Base-by-base conservation (phyloP, 1,140 invertebrate species). In the Formica exsecta region DNA sequence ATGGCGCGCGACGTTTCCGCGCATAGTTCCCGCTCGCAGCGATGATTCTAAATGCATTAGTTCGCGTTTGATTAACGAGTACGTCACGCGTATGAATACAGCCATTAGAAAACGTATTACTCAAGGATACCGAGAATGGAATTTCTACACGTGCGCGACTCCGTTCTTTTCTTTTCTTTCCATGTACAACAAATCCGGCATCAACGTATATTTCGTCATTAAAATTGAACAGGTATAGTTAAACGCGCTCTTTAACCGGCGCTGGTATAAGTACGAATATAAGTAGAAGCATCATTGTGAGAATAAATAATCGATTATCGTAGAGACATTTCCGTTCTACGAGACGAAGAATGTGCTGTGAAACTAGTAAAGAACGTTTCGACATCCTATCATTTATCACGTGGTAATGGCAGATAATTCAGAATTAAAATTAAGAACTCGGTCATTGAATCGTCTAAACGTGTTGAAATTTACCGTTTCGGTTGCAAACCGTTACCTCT, bases 51-150 rank as follows among this genome's bases (percentile, higher is more conserved):
- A 83, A 83, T 83, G 68, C 79, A 83, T 83, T 83, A 83, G 68
- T 73, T 74, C 68, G 68, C 79, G 38, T 74, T 83, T 83, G 79
- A 83, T 83, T 83, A 83, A 83, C 68, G 79, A 83, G 79, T 83
- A 83, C 68, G 68, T 83, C 79, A 74, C 29, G 54, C 68, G 68
- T 62, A 83, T 83, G 79, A 83, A 83, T 83, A 83, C 79, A 74
- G 54, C 68, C 79, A 83, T 83, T 83, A 83, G 79, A 74, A 83
- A 83, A 83, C 54, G 38, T 83, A 83, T 83, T 83, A 83, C 38
- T 83, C 79, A 83, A 16, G 13, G 29, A 83, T 83, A 83, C 38
- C 38, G 68, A 73, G 79, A 44, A 38, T 38, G 29, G 79, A 48
- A 83, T 73, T 51, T 51, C 51, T 19, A 41, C 16, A 51, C 48